These are phyloP conservation scores for Laupala kohalensis DNA, from an alignment of 1,140 invertebrate species.

Conservation along the genomic window DNA sequence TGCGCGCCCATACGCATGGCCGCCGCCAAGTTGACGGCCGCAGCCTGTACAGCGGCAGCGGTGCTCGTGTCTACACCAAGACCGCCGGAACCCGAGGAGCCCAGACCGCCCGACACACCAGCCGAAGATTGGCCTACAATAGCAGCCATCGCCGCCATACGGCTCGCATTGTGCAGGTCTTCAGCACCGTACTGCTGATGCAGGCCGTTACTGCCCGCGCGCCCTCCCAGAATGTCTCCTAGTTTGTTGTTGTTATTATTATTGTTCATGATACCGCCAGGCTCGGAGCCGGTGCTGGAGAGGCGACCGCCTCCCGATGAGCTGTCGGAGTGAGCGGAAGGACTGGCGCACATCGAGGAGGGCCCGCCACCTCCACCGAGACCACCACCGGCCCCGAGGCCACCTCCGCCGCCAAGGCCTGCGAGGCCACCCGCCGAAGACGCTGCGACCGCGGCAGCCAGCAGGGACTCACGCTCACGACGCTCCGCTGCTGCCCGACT, in stretches of 20 bases:
- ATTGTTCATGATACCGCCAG: constrained; percentile 45
- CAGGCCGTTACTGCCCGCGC: constrained; percentile 28
- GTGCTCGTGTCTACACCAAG: constrained; percentile 27
- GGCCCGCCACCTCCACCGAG: constrained; percentile 19
- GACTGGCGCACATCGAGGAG: constrained; percentile 44
- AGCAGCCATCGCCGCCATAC: constrained; percentile 60
- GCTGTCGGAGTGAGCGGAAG: constrained; percentile 62
- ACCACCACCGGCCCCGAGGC: constrained; percentile 15
- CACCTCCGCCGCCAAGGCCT: constrained; percentile 19
- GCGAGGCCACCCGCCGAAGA: constrained; percentile 19
- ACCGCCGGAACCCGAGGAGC: constrained; percentile 19
- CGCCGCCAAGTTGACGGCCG: constrained; percentile 60
- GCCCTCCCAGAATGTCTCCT: constrained; percentile 46
- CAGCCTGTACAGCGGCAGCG: constrained; percentile 45
- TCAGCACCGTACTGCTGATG: constrained; percentile 52
- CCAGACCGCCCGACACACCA: constrained; percentile 27
- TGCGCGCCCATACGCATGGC: constrained; percentile 55
- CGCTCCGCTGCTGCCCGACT: constrained; percentile 79
- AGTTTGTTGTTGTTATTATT: constrained; percentile 60
- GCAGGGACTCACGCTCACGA: constrained; percentile 61
- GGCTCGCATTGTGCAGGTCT: constrained; percentile 53
- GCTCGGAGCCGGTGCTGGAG: constrained; percentile 63
- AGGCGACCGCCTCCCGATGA: constrained; percentile 57
- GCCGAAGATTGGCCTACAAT: constrained; percentile 43
- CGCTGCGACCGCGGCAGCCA: constrained; percentile 53